These are phyloP conservation scores for Semotilus atromaculatus DNA, from an alignment of 2,797 vertebrate genomes.

Conservation along the genomic window DNA sequence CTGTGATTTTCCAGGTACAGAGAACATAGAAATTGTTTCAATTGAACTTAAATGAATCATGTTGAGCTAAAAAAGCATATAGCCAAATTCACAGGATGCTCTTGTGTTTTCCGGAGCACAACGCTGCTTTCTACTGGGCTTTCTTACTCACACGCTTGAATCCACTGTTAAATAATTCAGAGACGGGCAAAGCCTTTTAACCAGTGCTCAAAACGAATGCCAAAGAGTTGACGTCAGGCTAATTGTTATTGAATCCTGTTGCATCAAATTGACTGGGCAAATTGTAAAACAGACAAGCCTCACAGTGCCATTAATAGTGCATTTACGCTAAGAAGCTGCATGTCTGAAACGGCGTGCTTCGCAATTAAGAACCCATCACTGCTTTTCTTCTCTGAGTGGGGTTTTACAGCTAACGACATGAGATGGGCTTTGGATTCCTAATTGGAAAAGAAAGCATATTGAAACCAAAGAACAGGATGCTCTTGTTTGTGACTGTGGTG, in stretches of 20 bases:
- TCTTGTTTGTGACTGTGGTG: constrained; percentile 39
- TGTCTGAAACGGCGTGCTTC: constrained; percentile 50
- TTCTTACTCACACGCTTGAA: constrained; percentile 44
- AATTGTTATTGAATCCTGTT: constrained; percentile 65
- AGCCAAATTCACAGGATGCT: constrained; percentile 10
- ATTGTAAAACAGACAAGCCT: constrained; percentile 61
- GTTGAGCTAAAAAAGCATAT: not conserved
- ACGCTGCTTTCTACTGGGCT: constrained; percentile 15
- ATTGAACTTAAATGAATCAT: not conserved
- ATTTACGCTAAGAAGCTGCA: constrained; percentile 63
- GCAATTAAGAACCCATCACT: constrained; percentile 62
- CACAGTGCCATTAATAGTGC: constrained; percentile 64
- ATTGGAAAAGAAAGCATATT: constrained; percentile 61
- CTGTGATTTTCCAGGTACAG: constrained; percentile 95
- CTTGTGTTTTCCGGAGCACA: constrained; percentile 19
- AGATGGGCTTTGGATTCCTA: constrained; percentile 59
- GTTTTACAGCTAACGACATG: constrained; percentile 57
- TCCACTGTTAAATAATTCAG: constrained; percentile 66
- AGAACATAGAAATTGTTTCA: constrained; percentile 23
- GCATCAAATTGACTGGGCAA: constrained; percentile 64
- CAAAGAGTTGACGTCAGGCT: constrained; percentile 59
- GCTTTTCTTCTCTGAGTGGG: constrained; percentile 48
- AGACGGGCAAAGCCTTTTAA: constrained; percentile 64
- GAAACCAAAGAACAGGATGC: constrained; percentile 57
- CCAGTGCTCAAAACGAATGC: constrained; percentile 58